Base-by-base conservation (phyloP, 2,113 vertebrate genomes). In the Pollimyrus isidori region DNA sequence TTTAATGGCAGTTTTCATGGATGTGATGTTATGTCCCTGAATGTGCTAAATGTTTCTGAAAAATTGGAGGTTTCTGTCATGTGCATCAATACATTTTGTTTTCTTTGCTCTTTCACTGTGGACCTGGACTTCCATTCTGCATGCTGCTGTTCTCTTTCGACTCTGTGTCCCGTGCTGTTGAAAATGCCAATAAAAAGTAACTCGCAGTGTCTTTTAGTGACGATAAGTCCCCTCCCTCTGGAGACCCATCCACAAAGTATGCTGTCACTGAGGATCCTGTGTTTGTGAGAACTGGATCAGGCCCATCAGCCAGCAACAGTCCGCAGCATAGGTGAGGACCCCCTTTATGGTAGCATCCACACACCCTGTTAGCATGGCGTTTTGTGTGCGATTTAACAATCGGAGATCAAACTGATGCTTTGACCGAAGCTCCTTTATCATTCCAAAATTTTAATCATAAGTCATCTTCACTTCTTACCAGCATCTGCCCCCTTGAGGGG, bases 221-320 rank as follows among this genome's bases (percentile, higher is more conserved):
- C 96, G 98, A 98, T 95, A 97, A 97, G 95, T 91, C 94, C 92
- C 95, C 95, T 95, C 96, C 97, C 94, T 97, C 97, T 93, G 97
- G 97, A 94, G 96, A 98, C 93, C 91, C 95, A 93, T 95, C 96
- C 94, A 95, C 95, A 94, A 97, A 97, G 94, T 97, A 96, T 19
- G 93, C 92, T 50, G 96, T 95, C 88, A 95, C 92, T 90, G 97
- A 98, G 89, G 95, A 93, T 89, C 89, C 93, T 6, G 97, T 97
- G 86, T 65, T 94, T 39, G 94, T 95, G 65, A 96, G 97, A 94
- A 94, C 91, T 87, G 90, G 93, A 90, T 89, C 93, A 93, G 91
- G 94, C 91, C 96, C 94, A 90, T 92, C 90, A 89, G n/a, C 94
- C 80, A 95, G 95, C 94, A 96, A 94, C 94, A 96, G 95, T 95